These are phyloP conservation scores for Uromys caudimaculatus DNA, from an alignment of 2,797 vertebrate genomes.

Conservation along the genomic window DNA sequence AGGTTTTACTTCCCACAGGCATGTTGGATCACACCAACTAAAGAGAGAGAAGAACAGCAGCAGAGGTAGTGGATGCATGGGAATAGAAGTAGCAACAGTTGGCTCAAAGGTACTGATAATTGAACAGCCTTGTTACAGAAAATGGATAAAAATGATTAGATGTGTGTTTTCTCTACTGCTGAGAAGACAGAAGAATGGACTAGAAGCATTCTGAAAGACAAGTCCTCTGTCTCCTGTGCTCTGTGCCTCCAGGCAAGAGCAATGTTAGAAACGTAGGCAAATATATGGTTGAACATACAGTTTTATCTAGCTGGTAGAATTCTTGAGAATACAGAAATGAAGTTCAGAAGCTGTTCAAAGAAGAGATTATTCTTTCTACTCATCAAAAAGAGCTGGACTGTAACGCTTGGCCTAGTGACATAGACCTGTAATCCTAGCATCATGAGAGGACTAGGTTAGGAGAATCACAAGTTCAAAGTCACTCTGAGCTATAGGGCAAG, in stretches of 20 bases:
- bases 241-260: not conserved
- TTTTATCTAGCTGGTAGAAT: not conserved
- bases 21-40: not conserved
- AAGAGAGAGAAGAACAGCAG: not conserved
- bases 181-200: not conserved
- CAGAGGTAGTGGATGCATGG: not conserved
- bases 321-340: not conserved
- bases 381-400: not conserved
- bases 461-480: not conserved
- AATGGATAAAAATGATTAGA: slow-evolving; percentile 1
- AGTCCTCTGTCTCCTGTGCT: not conserved
- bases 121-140: not conserved
- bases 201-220: not conserved
- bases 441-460: not conserved
- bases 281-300: not conserved
- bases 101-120: not conserved
- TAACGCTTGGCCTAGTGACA: not conserved
- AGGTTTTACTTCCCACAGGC: not conserved
- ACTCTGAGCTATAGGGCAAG: not conserved
- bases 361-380: not conserved
- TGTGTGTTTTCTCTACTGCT: not conserved
- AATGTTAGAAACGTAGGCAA: slow-evolving; percentile 12
- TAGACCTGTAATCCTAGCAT: not conserved
- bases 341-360: slow-evolving; percentile 22
- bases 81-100: not conserved